Percentiles rank a stretch among this genome's conserved stretches.
Evolutionary conservation across 2,113 vertebrate species (phyloP).

Genomic region (Cebidichthys violaceus): DNA sequence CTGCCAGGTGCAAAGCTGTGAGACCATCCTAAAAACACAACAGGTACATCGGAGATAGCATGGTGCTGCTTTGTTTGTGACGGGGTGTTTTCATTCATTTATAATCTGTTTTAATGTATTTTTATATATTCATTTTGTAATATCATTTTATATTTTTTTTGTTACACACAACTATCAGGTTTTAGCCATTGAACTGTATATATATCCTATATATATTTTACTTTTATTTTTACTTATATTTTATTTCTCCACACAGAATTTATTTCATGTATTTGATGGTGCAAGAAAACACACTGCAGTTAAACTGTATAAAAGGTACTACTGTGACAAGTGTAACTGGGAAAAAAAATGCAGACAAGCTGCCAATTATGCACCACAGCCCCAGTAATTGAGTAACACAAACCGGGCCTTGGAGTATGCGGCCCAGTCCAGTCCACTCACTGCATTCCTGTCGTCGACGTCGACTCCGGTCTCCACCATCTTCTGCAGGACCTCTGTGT

Average conservation of each 20-base stretch:
- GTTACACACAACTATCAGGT: background rate
- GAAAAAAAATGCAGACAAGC: no score
- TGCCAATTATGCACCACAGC: background rate
- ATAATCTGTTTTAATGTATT: background rate
- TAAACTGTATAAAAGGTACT: no score
- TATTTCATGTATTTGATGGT: no score
- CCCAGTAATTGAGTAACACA: background rate
- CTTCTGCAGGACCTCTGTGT: conserved; percentile 83
- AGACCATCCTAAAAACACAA: conserved; percentile 86
- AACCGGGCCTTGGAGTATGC: background rate
- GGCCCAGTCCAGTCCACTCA: conserved; percentile 72
- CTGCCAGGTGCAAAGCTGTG: conserved; percentile 86
- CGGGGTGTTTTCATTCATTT: background rate
- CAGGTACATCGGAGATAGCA: background rate
- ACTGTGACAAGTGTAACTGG: no score
- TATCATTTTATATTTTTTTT: background rate
- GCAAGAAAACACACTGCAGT: no score
- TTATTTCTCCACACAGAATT: no score
- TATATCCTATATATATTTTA: no score
- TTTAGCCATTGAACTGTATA: no score
- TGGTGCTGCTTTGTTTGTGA: background rate
- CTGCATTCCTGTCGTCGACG: conserved; percentile 85
- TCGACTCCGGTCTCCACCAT: conserved; percentile 84
- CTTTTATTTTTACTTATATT: no score
- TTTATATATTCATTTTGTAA: background rate